phyloP scores from a whole-genome alignment of 2,888 invertebrate species.

The Hemaris fuciformis region DNA sequence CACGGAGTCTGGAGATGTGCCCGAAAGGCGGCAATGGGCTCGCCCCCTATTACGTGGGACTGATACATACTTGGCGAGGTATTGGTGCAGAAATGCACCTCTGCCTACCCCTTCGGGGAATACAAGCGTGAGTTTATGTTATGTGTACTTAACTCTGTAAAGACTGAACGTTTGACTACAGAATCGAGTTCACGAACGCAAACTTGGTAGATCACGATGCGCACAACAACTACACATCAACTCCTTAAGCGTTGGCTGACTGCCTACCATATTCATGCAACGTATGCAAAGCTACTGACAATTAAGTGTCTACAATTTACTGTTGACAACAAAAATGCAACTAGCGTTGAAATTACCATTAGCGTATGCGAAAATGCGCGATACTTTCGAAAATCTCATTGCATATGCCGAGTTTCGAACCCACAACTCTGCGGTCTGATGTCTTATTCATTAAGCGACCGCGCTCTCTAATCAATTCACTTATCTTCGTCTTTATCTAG shows the following conservation, averaged over 20 bases:
- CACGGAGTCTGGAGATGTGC: too few relatives aligned
- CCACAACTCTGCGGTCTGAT: neutral
- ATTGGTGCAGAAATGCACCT: too few relatives aligned
- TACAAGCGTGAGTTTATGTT: too few relatives aligned
- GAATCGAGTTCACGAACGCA: too few relatives aligned
- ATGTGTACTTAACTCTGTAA: too few relatives aligned
- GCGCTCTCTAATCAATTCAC: neutral
- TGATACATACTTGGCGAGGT: too few relatives aligned
- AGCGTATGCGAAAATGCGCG: neutral
- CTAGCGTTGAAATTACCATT: neutral
- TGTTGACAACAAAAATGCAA: neutral
- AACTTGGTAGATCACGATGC: too few relatives aligned
- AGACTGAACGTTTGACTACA: too few relatives aligned
- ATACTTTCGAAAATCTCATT: slow-evolving; percentile 6
- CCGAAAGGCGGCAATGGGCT: too few relatives aligned
- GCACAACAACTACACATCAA: too few relatives aligned
- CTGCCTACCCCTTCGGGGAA: too few relatives aligned
- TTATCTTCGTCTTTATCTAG: neutral
- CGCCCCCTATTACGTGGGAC: too few relatives aligned
- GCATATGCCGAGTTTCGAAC: slow-evolving; percentile 1
- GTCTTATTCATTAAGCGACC: slow-evolving; percentile 8
- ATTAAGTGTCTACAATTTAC: neutral
- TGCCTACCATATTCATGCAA: neutral
- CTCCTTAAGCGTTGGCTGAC: neutral
- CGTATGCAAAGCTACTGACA: neutral